These are phyloP conservation scores for Galemys pyrenaicus DNA, from an alignment of 2,113 vertebrate species.

Conservation along the genomic window DNA sequence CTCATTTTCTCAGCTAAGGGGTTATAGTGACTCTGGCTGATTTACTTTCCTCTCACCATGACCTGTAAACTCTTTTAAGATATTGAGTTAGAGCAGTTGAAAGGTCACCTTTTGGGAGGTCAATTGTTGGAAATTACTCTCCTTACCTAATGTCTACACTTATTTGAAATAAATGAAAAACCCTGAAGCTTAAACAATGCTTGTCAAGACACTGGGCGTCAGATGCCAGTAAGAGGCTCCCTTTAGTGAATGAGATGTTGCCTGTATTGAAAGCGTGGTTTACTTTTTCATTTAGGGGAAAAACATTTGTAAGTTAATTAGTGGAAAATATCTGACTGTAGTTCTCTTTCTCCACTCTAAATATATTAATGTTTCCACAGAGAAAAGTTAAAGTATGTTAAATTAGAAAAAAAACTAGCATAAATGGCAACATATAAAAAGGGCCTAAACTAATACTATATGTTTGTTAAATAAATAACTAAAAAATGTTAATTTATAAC, in stretches of 20 bases:
- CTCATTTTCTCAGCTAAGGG: not conserved
- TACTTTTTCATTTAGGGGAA: not conserved
- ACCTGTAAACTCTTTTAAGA: not conserved
- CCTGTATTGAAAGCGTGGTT: not conserved
- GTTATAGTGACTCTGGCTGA: not conserved
- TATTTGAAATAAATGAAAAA: conserved; percentile 1
- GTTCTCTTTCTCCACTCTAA: not conserved
- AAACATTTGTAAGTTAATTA: not conserved
- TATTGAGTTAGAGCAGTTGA: not conserved
- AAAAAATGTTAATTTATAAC: not conserved
- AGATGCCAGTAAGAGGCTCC: not conserved
- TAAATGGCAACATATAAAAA: not conserved
- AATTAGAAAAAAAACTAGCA: not conserved
- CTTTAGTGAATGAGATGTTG: not conserved
- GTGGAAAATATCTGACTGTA: not conserved
- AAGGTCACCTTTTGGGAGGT: not conserved
- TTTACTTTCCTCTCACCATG: not conserved
- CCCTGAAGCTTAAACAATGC: not conserved
- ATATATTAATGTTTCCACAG: conserved; percentile 6
- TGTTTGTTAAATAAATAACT: conserved; percentile 7
- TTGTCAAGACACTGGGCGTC: not conserved
- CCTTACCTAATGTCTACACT: not conserved
- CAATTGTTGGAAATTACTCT: not conserved
- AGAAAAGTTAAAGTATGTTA: conserved; percentile 12
- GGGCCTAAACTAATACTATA: not conserved